These are phyloP conservation scores for Nannobrachium achirus DNA, from an alignment of 2,113 vertebrate species.

Conservation along the genomic window DNA sequence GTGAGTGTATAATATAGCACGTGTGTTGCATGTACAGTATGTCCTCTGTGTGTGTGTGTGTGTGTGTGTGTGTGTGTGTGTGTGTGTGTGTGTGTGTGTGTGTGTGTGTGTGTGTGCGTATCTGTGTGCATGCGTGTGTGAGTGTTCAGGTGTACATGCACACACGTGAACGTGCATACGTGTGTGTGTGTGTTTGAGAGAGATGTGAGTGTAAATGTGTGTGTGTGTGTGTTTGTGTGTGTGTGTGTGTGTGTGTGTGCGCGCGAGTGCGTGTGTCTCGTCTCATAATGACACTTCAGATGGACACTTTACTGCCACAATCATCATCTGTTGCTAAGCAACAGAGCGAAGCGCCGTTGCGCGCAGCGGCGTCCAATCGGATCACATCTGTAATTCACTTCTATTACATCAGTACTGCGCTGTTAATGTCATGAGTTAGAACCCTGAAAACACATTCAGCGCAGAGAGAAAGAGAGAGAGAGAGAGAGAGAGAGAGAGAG, in stretches of 20 bases:
- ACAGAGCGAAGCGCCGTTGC: neutral
- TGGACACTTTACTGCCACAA: neutral
- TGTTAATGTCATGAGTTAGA: no score
- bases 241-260: no score
- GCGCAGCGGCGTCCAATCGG: no score
- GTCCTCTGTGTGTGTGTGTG: neutral
- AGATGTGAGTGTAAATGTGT: no score
- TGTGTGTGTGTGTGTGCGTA: neutral
- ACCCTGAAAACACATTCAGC: no score
- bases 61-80: neutral
- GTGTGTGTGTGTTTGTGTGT: no score
- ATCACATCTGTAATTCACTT: no score
- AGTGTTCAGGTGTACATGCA: conserved; percentile 12
- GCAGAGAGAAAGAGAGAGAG: conserved; percentile 39
- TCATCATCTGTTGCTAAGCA: conserved; percentile 1
- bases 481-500: conserved; percentile 3
- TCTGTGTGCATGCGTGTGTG: no score
- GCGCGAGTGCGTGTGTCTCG: no score
- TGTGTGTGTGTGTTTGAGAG: no score
- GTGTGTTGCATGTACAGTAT: neutral
- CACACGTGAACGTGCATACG: neutral
- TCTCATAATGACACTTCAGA: neutral
- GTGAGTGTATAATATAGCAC: no score
- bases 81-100: neutral
- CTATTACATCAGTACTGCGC: no score